Evolutionary conservation across 2,113 vertebrate genomes (phyloP).

Genomic region (Oreochromis niloticus): DNA sequence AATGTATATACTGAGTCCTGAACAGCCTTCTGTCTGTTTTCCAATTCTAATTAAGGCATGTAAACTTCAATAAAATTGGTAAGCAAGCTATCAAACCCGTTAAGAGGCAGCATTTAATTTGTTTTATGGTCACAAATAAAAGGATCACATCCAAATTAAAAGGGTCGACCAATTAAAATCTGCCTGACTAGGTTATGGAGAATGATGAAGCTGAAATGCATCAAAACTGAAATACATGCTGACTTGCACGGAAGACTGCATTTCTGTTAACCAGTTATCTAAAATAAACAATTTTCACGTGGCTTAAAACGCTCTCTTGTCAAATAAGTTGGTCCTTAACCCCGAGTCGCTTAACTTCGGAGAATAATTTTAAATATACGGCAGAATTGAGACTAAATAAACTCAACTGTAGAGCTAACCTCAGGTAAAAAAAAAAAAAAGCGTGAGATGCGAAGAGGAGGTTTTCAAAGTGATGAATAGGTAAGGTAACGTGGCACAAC

Average conservation of each 20-base stretch:
- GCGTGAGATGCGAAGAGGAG: rapidly evolving
- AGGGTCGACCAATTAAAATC: neutral
- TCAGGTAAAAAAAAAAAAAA: neutral
- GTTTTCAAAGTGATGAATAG: neutral
- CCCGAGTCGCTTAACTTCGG: rapidly evolving
- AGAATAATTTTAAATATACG: neutral
- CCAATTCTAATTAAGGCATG: neutral
- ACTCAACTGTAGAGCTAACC: rapidly evolving
- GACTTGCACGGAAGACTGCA: rapidly evolving
- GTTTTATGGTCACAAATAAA: neutral
- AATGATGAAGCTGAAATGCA: neutral
- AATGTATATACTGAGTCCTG: neutral
- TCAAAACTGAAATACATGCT: neutral
- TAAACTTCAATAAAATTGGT: neutral
- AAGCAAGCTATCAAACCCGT: neutral
- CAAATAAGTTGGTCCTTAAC: neutral
- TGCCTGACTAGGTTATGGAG: rapidly evolving
- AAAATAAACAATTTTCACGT: neutral
- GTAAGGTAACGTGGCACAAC: conserved; percentile 55
- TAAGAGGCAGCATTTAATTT: neutral
- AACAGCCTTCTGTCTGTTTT: neutral
- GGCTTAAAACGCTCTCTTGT: neutral
- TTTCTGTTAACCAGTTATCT: rapidly evolving
- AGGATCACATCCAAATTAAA: neutral
- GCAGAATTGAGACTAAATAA: rapidly evolving